Percentiles rank a stretch among this genome's conserved stretches.
Evolutionary conservation across 2,113 vertebrate genomes (phyloP).

Genomic region (Sinocyclocheilus anshuiensis): DNA sequence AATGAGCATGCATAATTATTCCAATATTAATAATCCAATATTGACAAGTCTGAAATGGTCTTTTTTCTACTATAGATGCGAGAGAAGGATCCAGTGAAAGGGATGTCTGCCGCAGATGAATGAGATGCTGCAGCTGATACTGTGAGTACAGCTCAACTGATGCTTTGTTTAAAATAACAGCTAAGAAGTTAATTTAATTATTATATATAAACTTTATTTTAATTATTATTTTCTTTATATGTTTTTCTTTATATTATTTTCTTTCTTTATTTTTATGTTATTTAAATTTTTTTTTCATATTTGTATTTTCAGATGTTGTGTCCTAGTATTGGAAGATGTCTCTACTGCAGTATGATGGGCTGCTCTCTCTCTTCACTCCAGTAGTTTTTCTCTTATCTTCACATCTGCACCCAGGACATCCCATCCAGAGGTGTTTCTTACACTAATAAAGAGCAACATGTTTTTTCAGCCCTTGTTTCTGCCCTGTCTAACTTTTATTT

Average conservation of each 20-base stretch:
- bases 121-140: slow-evolving; percentile 68
- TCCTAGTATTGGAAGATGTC: slow-evolving; percentile 37
- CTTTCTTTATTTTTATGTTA: too few relatives aligned
- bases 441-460: slow-evolving; percentile 31
- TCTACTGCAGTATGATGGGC: slow-evolving; percentile 3
- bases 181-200: too few relatives aligned
- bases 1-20: not conserved
- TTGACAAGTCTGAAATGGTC: not conserved
- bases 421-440: slow-evolving; percentile 21
- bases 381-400: slow-evolving; percentile 37
- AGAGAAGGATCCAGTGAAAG: slow-evolving; percentile 85
- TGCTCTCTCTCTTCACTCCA: slow-evolving; percentile 14
- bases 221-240: not conserved
- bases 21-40: not conserved
- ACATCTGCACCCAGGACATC: not conserved
- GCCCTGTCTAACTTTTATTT: slow-evolving; percentile 39
- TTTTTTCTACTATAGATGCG: slow-evolving; percentile 81
- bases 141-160: slow-evolving; percentile 69
- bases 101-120: slow-evolving; percentile 82
- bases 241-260: too few relatives aligned
- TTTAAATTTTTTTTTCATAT: not conserved
- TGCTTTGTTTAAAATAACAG: not conserved
- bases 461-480: slow-evolving; percentile 14
- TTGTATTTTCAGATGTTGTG: slow-evolving; percentile 11
- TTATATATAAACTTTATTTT: not conserved